Evolutionary conservation across 2,888 invertebrate genomes (phyloP).

Genomic region (Perdita meconis): DNA sequence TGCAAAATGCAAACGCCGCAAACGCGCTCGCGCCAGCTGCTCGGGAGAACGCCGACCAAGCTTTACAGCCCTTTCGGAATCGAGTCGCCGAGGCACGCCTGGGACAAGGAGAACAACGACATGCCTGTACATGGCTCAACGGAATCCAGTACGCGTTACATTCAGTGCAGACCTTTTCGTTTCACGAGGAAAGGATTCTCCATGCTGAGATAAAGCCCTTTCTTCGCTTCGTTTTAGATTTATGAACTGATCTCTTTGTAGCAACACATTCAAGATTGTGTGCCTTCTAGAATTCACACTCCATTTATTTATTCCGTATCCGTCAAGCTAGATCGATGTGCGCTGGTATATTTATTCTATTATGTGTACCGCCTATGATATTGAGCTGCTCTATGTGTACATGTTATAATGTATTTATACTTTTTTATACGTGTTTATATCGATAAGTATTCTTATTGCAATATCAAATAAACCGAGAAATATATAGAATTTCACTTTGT

Average conservation of each 20-base stretch:
- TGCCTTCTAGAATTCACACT: constrained; percentile 63
- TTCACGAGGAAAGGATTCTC: constrained; percentile 79
- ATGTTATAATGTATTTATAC: constrained; percentile 60
- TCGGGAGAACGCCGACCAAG: constrained; percentile 89
- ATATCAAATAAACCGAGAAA: constrained; percentile 48
- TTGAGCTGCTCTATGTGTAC: constrained; percentile 45
- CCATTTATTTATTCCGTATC: constrained; percentile 58
- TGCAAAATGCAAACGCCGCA: constrained; percentile 84
- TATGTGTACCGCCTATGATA: constrained; percentile 33
- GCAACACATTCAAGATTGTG: constrained; percentile 58
- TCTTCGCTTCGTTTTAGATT: not conserved
- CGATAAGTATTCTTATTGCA: constrained; percentile 39
- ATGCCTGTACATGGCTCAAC: constrained; percentile 78
- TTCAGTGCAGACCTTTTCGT: constrained; percentile 76
- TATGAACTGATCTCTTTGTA: constrained; percentile 51
- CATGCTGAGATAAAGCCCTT: constrained; percentile 74
- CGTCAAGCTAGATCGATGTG: constrained; percentile 16
- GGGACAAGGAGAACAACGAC: constrained; percentile 86
- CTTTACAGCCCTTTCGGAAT: constrained; percentile 91
- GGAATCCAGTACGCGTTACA: constrained; percentile 66
- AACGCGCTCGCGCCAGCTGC: constrained; percentile 84
- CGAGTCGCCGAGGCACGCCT: constrained; percentile 87
- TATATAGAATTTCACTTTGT: not conserved
- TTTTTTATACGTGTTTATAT: constrained; percentile 69
- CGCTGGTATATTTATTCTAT: constrained; percentile 12